Percentiles rank a stretch among this genome's conserved stretches.
These are phyloP conservation scores for Spatulosminthurus flaviceps DNA, from an alignment of 2,888 invertebrate species.

Conservation along the genomic window DNA sequence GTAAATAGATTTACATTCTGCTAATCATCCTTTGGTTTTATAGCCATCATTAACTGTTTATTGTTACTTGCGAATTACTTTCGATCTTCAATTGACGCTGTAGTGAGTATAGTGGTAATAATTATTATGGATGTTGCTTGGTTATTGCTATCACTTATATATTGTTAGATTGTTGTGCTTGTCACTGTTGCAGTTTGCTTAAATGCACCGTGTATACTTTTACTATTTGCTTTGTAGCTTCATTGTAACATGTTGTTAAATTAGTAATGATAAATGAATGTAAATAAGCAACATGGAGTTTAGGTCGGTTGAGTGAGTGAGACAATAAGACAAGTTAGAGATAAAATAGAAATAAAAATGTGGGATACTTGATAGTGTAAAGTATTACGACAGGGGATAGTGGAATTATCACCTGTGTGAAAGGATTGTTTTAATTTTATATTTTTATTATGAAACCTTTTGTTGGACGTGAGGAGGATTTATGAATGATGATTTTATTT, in stretches of 20 bases:
- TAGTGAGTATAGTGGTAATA: too few relatives aligned
- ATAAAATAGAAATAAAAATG: too few relatives aligned
- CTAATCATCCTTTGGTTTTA: constrained; percentile 22
- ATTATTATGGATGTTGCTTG: neutral
- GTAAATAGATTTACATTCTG: too few relatives aligned
- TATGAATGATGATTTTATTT: neutral
- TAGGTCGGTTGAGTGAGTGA: neutral
- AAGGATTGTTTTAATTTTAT: neutral
- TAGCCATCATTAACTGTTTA: constrained; percentile 39
- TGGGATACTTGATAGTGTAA: too few relatives aligned
- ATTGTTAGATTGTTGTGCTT: constrained; percentile 8
- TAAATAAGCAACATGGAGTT: too few relatives aligned
- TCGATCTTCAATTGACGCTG: neutral
- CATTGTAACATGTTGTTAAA: too few relatives aligned
- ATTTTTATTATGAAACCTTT: neutral
- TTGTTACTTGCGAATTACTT: constrained; percentile 27
- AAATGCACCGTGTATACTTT: too few relatives aligned
- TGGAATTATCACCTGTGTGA: constrained; percentile 6
- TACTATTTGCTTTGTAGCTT: too few relatives aligned
- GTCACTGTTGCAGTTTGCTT: neutral
- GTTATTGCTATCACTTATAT: neutral
- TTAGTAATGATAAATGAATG: neutral
- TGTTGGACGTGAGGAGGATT: neutral
- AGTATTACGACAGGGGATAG: too few relatives aligned
- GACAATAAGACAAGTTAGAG: too few relatives aligned